Base-by-base conservation (phyloP, 2,113 vertebrate species). In the Gorsachius goisagi region DNA sequence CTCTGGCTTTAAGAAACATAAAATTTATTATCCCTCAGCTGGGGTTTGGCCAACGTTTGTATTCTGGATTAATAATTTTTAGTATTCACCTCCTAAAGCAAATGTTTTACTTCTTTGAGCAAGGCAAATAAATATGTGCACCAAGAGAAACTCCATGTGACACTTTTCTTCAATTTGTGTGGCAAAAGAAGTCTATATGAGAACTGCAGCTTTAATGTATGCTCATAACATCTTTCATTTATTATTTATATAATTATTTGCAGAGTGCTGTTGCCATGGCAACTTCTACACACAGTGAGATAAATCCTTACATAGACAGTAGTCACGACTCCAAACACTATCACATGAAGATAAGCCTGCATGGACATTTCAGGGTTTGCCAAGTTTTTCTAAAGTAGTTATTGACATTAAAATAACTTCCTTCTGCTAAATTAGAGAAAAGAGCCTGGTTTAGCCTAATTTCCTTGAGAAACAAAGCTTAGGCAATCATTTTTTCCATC, bases 201-300 rank as follows among this genome's bases (percentile, higher is more conserved):
- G 77, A 94, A 59, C 30, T 91, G n/a, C 50, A 89, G 77, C 74
- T 95, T 69, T 63, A 95, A 89, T 83, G 21, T 49, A 39, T 0
- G 8, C 19, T 88, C 63, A 85, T 73, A 85, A 95, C 83, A 73
- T 55, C 39, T 78, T 95, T 82, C 71, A 94, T 95, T 92, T 89
- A 87, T 96, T 95, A 96, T 96, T 97, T 95, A 97, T 93, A 91
- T 80, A 94, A 95, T 95, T 96, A 96, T 94, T 96, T 91, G 62
- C 89, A 85, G 52, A 88, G 62, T 28, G 28, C 50, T 95, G 94
- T 96, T 95, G 67, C 89, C 67, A 89, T 94, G 87, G 47, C 53
- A 80, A 93, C 91, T 92, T 73, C 74, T 94, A 50, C 89, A 96
- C 88, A 88, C 4, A 8, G 62, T 85, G 84, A 91, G 81, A 93